Conservation (phyloP, 2,888 invertebrate species). For the Tachystola acroxantha region DNA sequence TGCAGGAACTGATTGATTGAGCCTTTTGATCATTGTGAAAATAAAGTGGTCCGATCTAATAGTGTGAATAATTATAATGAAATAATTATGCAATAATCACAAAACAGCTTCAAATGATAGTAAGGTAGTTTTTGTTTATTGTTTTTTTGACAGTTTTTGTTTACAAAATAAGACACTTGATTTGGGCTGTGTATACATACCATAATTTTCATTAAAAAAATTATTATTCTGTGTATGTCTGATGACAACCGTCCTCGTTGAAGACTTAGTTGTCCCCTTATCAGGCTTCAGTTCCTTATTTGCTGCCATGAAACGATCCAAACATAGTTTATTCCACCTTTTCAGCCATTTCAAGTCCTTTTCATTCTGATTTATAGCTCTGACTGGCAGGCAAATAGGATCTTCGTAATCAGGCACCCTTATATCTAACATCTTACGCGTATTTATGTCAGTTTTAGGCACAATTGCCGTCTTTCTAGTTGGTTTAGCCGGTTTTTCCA, state of each 20-base stretch:
- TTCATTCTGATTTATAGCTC: constrained; percentile 34
- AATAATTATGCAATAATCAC: too few species aligned
- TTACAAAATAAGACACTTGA: too few species aligned
- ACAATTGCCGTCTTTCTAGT: constrained; percentile 9
- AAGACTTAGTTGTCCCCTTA: constrained; percentile 37
- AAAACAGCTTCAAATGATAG: too few species aligned
- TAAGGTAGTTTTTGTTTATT: too few species aligned
- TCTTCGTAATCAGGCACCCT: constrained; percentile 62
- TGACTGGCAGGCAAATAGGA: constrained; percentile 59
- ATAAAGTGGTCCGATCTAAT: too few species aligned
- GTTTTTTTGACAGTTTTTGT: too few species aligned
- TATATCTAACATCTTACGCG: constrained; percentile 37
- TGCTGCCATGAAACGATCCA: constrained; percentile 49
- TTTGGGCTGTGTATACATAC: too few species aligned
- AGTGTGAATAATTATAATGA: too few species aligned
- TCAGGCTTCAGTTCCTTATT: constrained; percentile 41
- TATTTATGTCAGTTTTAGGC: constrained; percentile 12
- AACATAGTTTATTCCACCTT: constrained; percentile 60
- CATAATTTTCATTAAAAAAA: too few species aligned
- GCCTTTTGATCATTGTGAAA: too few species aligned
- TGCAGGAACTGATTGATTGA: too few species aligned
- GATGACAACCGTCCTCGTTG: constrained; percentile 47
- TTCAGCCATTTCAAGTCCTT: constrained; percentile 39
- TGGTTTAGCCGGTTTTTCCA: constrained; percentile 3
- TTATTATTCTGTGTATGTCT: constrained; percentile 48